Evolutionary conservation across 2,888 invertebrate species (phyloP), one percentile per base, ranked within the genome.

Genomic region (Orchesellides sinensis): DNA sequence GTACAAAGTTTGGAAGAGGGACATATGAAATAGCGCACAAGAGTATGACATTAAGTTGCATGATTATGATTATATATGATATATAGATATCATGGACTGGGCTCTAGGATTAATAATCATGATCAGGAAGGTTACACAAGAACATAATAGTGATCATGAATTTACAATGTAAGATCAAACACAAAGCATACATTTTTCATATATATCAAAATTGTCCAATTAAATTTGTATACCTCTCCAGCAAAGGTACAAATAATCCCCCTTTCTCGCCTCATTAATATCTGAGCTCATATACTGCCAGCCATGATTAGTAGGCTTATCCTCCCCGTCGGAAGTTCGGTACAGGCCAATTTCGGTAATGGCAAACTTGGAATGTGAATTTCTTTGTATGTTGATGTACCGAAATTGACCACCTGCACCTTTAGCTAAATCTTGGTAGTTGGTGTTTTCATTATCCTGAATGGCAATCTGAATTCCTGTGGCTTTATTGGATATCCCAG

Each of bases 321-420:
- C 40, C 10, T 40, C 19, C 8, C 4, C 52, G 4, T 52, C 23
- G 19, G 52, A 8, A 2, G 19, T 52, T 3, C 52, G 52, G 23
- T 52, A 52, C 2, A 52, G 52, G 10, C 17, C 52, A 52, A 52
- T 52, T 52, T 52, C 17, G 17, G 52, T 52, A n/a, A 52, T 52
- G 14, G 8, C 19, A 21, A 17, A 10, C 10, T 52, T 52, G 3
- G 19, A 52, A 52, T 40, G 10, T 2, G 2, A 8, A 8, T 40
- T n/a, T 40, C 10, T 2, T n/a, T 40, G 40, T 19, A 49, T 17
- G 8, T 49, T 21, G 2, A 49, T 49, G 49, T 49, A 49, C 19
- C 49, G 17, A 17, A 17, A 49, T 1, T 12, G 1, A 19, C 49
- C 49, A n/a, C 49, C 21, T 17, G 49, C 49, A 8, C 49, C 17